These are phyloP conservation scores for Xerus rutilus DNA, from an alignment of 2,797 vertebrate species.

Conservation along the genomic window DNA sequence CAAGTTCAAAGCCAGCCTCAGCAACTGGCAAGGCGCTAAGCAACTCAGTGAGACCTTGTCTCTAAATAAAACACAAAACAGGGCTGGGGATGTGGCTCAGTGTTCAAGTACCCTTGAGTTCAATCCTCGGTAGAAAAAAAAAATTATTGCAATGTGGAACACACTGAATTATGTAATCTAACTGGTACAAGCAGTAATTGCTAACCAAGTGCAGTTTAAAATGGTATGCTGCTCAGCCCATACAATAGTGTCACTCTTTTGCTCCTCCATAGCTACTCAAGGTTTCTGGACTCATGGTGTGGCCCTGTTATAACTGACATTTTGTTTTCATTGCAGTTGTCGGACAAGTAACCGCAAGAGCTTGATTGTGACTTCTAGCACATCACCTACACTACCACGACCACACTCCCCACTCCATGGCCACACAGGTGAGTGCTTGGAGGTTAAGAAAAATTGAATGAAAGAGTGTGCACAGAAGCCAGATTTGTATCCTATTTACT, in stretches of 20 bases:
- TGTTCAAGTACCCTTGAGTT: too few relatives aligned
- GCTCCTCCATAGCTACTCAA: neutral
- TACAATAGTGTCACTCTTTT: neutral
- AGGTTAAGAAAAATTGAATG: slow-evolving; percentile 46
- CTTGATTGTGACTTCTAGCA: slow-evolving; percentile 97
- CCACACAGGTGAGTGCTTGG: slow-evolving; percentile 93
- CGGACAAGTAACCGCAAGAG: slow-evolving; percentile 98
- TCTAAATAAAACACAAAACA: too few relatives aligned
- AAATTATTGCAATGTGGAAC: neutral
- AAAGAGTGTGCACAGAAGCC: neutral
- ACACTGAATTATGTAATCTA: neutral
- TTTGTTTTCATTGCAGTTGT: slow-evolving; percentile 91
- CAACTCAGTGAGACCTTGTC: too few relatives aligned
- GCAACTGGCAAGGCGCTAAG: too few relatives aligned
- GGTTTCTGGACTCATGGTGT: neutral
- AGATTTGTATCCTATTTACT: neutral
- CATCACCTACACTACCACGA: slow-evolving; percentile 96
- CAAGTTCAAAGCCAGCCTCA: too few relatives aligned
- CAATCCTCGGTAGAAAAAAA: too few relatives aligned
- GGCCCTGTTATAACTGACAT: slow-evolving; percentile 5
- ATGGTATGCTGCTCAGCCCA: neutral
- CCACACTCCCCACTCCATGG: slow-evolving; percentile 98
- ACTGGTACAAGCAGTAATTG: neutral
- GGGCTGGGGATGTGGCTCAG: too few relatives aligned
- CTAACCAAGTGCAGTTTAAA: slow-evolving; percentile 29